Evolutionary conservation across 2,113 vertebrate species (phyloP).

Genomic region (Oryctolagus cuniculus): mOryCun1.1 NC_091435.1:131400001-131400500

Average conservation of each 20-base stretch:
- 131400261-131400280: neutral
- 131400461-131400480: too few relatives aligned
- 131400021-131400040: neutral
- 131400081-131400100: neutral
- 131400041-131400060: neutral
- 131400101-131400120: neutral
- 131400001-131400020: neutral
- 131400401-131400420: too few relatives aligned
- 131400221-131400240: neutral
- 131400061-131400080: neutral
- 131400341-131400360: too few relatives aligned
- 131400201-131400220: neutral
- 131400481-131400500: too few relatives aligned
- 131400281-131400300: neutral
- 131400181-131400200: neutral
- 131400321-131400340: too few relatives aligned
- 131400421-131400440: too few relatives aligned
- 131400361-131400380: too few relatives aligned
- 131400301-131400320: neutral
- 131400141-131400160: neutral
- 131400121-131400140: neutral
- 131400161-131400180: neutral
- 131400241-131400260: neutral
- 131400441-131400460: too few relatives aligned
- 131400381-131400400: too few relatives aligned